phyloP scores from a whole-genome alignment of 2,113 vertebrate species.

The Ranitomeya variabilis region DNA sequence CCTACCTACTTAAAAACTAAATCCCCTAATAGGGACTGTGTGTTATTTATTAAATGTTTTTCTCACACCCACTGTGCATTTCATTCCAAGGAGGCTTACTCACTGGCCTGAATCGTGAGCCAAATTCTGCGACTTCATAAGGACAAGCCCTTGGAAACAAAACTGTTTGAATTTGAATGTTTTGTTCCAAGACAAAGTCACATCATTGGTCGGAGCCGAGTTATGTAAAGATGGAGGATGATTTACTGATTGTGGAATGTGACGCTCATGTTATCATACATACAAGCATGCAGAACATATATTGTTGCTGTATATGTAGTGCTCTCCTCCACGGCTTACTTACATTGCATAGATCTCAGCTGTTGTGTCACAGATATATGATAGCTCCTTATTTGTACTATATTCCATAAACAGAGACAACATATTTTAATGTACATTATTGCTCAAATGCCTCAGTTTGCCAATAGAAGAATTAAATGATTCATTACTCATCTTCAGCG shows the following conservation, averaged over 20 bases:
- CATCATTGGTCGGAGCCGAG: not conserved
- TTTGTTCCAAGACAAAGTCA: conserved; percentile 18
- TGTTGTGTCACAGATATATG: not conserved
- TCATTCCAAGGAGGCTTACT: conserved; percentile 54
- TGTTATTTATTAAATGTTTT: conserved; percentile 35
- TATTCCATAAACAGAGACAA: too few relatives aligned
- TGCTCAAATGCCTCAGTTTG: too few relatives aligned
- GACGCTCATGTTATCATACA: not conserved
- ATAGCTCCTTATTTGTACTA: too few relatives aligned
- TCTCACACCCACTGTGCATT: conserved; percentile 47
- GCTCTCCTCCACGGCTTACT: not conserved
- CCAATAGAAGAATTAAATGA: too few relatives aligned
- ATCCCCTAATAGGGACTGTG: not conserved
- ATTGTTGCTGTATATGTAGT: not conserved
- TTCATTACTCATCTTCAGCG: too few relatives aligned
- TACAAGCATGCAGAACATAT: not conserved
- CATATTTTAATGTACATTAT: too few relatives aligned
- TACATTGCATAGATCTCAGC: not conserved
- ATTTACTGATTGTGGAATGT: not conserved
- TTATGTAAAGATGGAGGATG: not conserved
- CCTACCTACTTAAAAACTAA: not conserved
- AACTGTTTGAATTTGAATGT: conserved; percentile 34
- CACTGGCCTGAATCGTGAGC: conserved; percentile 35
- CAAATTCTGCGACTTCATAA: conserved; percentile 44
- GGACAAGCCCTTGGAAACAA: conserved; percentile 41